Conservation (phyloP, 2,113 vertebrate species). For the Alligator mississippiensis region DNA sequence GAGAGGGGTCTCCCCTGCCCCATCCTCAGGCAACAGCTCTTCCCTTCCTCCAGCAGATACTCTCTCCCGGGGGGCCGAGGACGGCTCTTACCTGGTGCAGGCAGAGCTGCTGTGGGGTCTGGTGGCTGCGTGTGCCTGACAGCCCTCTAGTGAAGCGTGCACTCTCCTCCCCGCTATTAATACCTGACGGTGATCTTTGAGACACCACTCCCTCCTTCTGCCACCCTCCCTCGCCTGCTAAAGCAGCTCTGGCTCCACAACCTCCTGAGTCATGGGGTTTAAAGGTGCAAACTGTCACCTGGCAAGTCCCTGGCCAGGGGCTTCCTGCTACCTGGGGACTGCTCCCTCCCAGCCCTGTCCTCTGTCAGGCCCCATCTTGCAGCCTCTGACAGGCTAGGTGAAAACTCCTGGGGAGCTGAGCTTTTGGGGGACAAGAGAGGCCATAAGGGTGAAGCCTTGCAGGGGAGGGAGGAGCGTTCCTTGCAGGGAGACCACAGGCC, state of each 20-base stretch:
- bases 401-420: not conserved
- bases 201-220: constrained; percentile 31
- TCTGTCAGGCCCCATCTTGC: not conserved
- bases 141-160: not conserved
- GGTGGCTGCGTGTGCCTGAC: not conserved
- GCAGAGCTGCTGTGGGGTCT: not conserved
- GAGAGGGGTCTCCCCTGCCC: not conserved
- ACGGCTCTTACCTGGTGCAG: not conserved
- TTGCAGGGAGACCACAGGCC: too few species aligned
- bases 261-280: not conserved
- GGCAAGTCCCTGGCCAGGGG: not conserved
- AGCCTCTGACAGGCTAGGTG: not conserved
- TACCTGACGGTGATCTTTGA: constrained; percentile 40
- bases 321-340: not conserved
- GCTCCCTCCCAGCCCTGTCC: not conserved
- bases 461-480: too few species aligned
- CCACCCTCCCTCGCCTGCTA: not conserved
- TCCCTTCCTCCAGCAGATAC: not conserved
- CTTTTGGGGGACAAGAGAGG: too few species aligned
- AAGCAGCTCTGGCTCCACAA: not conserved
- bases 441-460: too few species aligned
- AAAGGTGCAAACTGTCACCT: not conserved
- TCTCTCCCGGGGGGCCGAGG: not conserved
- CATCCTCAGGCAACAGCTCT: not conserved
- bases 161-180: constrained; percentile 6